phyloP scores from a whole-genome alignment of 2,888 invertebrate species.

The Dichetophora obliterata region DNA sequence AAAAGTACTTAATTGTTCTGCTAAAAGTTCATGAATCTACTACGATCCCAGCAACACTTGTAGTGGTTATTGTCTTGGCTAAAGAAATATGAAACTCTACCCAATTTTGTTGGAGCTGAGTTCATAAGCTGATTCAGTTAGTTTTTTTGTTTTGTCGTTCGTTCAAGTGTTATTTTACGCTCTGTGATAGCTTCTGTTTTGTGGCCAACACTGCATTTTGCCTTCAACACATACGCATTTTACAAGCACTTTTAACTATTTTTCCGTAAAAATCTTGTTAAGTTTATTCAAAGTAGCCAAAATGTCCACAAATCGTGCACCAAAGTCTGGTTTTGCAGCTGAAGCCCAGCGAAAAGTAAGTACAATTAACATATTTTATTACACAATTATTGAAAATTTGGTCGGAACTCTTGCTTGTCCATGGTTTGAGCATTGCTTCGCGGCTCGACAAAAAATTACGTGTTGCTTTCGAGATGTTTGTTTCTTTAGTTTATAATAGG shows the following conservation, averaged over 20 bases:
- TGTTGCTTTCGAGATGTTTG: not conserved
- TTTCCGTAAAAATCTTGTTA: slow-evolving; percentile 19
- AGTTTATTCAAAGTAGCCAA: slow-evolving; percentile 49
- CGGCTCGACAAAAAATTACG: not conserved
- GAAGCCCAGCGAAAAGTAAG: slow-evolving; percentile 95
- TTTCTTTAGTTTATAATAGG: not conserved
- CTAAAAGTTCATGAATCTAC: no score
- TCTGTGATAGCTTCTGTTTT: slow-evolving; percentile 58
- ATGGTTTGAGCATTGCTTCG: not conserved
- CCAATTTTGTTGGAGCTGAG: no score
- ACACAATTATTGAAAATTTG: not conserved
- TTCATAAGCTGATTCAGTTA: slow-evolving; percentile 47
- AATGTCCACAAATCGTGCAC: slow-evolving; percentile 70
- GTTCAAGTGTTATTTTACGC: slow-evolving; percentile 50
- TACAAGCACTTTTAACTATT: slow-evolving; percentile 27
- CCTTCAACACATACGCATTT: slow-evolving; percentile 32
- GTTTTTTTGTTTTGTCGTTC: slow-evolving; percentile 54
- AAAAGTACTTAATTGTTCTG: no score
- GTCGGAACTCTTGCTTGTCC: not conserved
- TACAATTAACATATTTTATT: slow-evolving; percentile 41
- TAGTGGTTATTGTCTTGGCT: no score
- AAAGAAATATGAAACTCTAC: no score
- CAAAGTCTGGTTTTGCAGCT: slow-evolving; percentile 87
- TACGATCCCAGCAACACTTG: no score
- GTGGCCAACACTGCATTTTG: slow-evolving; percentile 52